Percentiles rank a stretch among this genome's conserved stretches.
Conservation (phyloP, 2,797 vertebrate genomes). For the Sebastes trivittatus region DNA sequence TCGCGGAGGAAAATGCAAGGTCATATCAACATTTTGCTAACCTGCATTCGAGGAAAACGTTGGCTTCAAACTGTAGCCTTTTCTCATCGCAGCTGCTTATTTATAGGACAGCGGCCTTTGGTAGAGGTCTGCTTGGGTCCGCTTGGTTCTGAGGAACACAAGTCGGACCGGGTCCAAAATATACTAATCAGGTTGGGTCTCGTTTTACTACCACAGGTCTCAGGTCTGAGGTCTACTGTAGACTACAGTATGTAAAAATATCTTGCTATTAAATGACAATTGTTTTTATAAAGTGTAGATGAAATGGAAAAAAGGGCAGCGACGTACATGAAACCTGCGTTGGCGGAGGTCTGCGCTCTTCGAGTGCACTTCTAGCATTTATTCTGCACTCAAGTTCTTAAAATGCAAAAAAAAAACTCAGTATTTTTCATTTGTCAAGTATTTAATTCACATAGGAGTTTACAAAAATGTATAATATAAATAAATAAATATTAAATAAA, state of each 20-base stretch:
- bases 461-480: too few species aligned
- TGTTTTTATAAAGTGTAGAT: not conserved
- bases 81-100: not conserved
- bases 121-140: not conserved
- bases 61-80: not conserved
- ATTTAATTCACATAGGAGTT: too few species aligned
- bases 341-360: too few species aligned
- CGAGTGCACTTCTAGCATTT: too few species aligned
- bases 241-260: not conserved
- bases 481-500: too few species aligned
- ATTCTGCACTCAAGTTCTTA: too few species aligned
- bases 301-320: too few species aligned
- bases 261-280: not conserved
- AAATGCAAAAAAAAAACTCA: too few species aligned
- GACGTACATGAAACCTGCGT: too few species aligned
- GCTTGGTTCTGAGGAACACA: not conserved
- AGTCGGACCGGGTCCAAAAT: not conserved
- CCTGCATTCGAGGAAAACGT: not conserved
- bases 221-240: not conserved
- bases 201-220: not conserved
- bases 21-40: slow-evolving; percentile 6
- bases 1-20: not conserved
- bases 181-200: not conserved
- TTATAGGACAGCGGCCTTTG: not conserved
- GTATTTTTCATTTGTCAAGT: too few species aligned